Evolutionary conservation across 64 coral and sea anemone species (phyloP).

Genomic region (Actinia equina): DNA sequence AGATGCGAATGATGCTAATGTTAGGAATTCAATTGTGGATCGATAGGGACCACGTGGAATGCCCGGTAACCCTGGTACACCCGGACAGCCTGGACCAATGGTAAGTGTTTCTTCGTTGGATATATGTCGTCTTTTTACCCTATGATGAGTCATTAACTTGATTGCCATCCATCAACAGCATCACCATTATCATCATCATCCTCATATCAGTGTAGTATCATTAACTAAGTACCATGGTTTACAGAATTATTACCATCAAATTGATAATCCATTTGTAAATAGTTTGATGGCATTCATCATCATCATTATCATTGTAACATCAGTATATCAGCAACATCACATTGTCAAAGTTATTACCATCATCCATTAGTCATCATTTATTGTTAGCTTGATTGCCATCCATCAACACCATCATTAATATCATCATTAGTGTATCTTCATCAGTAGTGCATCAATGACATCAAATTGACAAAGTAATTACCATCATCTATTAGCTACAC

Average conservation of each 20-base stretch:
- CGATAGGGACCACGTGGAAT: conserved; percentile 52
- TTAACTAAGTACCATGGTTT: no score
- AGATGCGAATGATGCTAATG: no score
- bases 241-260: background rate
- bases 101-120: conserved; percentile 26
- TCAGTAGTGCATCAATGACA: background rate
- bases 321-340: background rate
- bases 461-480: background rate
- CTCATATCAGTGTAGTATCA: no score
- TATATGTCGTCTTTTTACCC: background rate
- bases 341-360: background rate
- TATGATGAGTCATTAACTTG: no score
- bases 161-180: background rate
- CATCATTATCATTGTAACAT: background rate
- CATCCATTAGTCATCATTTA: background rate
- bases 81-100: conserved; percentile 38
- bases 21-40: background rate
- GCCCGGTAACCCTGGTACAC: conserved; percentile 46
- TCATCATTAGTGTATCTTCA: background rate
- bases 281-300: background rate
- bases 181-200: no score
- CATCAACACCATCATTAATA: background rate
- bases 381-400: background rate
- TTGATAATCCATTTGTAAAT: background rate
- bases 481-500: background rate